A percentile compares a stretch with the other conserved stretches of the same genome.
phyloP scores from a whole-genome alignment of 2,113 vertebrate species.

The Apistogramma diplotaenia region DNA sequence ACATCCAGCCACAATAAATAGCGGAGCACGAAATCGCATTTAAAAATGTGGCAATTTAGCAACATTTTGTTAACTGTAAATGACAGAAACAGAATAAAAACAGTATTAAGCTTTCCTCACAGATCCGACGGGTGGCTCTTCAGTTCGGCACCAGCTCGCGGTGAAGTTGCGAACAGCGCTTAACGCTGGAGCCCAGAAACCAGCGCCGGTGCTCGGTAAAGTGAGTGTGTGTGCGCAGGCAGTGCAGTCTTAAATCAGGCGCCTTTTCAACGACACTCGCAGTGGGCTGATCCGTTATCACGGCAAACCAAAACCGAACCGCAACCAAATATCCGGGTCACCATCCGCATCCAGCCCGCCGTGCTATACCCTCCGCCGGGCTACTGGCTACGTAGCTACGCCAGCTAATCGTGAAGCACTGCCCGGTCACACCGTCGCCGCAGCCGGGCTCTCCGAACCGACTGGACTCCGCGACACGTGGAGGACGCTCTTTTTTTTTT shows the following conservation, averaged over 20 bases:
- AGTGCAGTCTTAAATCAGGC: too few species aligned
- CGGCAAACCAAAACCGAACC: not conserved
- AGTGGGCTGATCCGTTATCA: too few species aligned
- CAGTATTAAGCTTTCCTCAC: not conserved
- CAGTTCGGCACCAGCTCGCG: not conserved
- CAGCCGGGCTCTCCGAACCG: not conserved
- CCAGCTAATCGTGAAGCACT: not conserved
- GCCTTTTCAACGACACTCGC: too few species aligned
- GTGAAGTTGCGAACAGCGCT: not conserved
- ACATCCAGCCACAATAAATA: too few species aligned
- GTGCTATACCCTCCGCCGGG: not conserved
- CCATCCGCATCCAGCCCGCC: not conserved
- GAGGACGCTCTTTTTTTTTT: not conserved
- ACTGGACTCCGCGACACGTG: not conserved
- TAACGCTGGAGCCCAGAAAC: too few species aligned
- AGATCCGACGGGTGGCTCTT: not conserved
- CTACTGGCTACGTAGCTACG: too few species aligned
- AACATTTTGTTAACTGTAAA: not conserved
- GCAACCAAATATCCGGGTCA: not conserved
- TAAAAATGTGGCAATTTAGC: not conserved
- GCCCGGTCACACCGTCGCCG: not conserved
- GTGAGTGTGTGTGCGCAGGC: too few species aligned
- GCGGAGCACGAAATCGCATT: not conserved
- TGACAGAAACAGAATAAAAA: not conserved
- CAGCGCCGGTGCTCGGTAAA: too few species aligned